Base-by-base conservation (phyloP, 53 echinoderm and acorn worm genomes). In the Holothuria leucospilota region DNA sequence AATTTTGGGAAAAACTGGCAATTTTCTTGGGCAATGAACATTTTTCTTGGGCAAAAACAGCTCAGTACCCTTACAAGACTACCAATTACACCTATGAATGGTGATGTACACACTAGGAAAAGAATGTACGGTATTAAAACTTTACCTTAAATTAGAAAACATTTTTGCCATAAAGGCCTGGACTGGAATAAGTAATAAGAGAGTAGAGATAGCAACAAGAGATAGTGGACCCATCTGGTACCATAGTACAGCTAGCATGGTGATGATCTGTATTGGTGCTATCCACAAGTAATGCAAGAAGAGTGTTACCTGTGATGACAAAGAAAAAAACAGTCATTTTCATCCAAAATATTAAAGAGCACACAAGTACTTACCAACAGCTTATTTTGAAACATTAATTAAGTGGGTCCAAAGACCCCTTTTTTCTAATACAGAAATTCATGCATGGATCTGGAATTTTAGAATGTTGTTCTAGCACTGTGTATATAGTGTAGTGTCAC, bases 241-340 rank as follows among this genome's bases (percentile, higher is more conserved):
- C 92, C 92, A 94, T 13, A 92, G 84, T 2, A 94, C 64, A 4
- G 29, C 90, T 15, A 85, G 40, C 18, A 94, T 70, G 8, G 84
- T 52, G 4, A 75, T 58, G 26, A 92, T 24, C 68, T 94, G 92
- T 29, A 94, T 60, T 1, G 94, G 94, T 34, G 84, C 94, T 60
- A 94, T 89, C 92, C 92, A 92, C 18, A 94, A 68, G 60, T 94
- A 92, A 56, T 89, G 90, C 0, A 94, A 12, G 69, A 88, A 94
- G 12, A 82, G 86, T 21, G 86, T 75, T 0, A 73, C 84, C 94
- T 94, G 89, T n/a, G 39, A 15, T 29, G 40, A 75, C 39, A 85
- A 53, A 49, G 61, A 16, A 11, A 59, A 29, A 15, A 9, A n/a
- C n/a, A n/a, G n/a, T n/a, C n/a, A n/a, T 34, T 34, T 34, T 34